Percentiles rank a stretch among this genome's conserved stretches.
Evolutionary conservation across 1,140 invertebrate genomes (phyloP).

Genomic region (Nephotettix cincticeps): DNA sequence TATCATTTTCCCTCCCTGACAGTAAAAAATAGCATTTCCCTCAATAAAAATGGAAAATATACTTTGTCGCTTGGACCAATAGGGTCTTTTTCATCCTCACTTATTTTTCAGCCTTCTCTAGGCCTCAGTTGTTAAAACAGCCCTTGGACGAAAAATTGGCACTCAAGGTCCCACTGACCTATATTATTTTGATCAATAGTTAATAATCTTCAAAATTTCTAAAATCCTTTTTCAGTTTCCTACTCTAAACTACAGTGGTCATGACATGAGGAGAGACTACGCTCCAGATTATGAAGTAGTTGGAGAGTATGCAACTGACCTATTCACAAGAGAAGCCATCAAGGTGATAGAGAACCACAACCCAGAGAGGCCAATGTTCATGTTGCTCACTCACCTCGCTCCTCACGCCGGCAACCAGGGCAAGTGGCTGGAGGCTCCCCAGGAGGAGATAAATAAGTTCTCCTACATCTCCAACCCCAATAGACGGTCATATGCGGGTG

Average conservation of each 20-base stretch:
- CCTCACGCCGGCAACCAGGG: constrained; percentile 62
- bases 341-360: constrained; percentile 59
- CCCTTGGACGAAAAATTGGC: not conserved
- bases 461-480: constrained; percentile 62
- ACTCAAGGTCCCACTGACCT: not conserved
- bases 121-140: too few relatives aligned
- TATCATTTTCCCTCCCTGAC: too few relatives aligned
- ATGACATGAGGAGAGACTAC: constrained; percentile 55
- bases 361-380: constrained; percentile 58
- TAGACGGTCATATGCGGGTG: constrained; percentile 66
- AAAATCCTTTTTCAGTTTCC: not conserved
- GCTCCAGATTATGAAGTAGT: constrained; percentile 57
- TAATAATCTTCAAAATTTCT: not conserved
- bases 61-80: too few relatives aligned
- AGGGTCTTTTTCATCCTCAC: too few relatives aligned
- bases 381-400: constrained; percentile 67
- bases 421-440: constrained; percentile 59
- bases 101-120: too few relatives aligned
- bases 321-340: constrained; percentile 65
- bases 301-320: constrained; percentile 66
- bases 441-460: constrained; percentile 62
- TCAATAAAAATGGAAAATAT: too few relatives aligned
- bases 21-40: too few relatives aligned
- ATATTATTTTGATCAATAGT: not conserved
- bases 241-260: not conserved